Evolutionary conservation across 2,113 vertebrate species (phyloP).

Genomic region (Coryphaenoides rupestris): DNA sequence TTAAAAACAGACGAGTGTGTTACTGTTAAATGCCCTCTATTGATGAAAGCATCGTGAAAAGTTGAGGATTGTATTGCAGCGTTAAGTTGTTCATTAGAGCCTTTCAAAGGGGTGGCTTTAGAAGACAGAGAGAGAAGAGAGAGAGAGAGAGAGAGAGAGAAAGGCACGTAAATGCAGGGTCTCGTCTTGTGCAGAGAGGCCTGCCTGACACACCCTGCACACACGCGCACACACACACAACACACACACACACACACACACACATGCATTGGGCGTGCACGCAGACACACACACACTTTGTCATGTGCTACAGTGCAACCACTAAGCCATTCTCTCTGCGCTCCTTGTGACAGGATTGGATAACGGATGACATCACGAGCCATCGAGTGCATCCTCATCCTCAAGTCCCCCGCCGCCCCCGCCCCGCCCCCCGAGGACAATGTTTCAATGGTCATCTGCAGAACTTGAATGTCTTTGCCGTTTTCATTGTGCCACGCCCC

Average conservation of each 20-base stretch:
- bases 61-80: too few relatives aligned
- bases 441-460: too few relatives aligned
- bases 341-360: slow-evolving; percentile 21
- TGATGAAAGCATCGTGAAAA: not conserved
- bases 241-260: slow-evolving; percentile 7
- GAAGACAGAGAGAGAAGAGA: too few relatives aligned
- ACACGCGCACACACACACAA: slow-evolving; percentile 11
- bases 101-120: slow-evolving; percentile 6
- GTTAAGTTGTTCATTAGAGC: too few relatives aligned
- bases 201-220: slow-evolving; percentile 47
- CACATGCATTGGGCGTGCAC: not conserved
- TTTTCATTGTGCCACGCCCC: too few relatives aligned
- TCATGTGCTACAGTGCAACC: slow-evolving; percentile 15
- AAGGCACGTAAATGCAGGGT: slow-evolving; percentile 51
- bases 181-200: slow-evolving; percentile 62
- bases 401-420: too few relatives aligned
- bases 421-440: too few relatives aligned
- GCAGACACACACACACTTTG: slow-evolving; percentile 16
- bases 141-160: too few relatives aligned
- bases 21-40: too few relatives aligned
- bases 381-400: too few relatives aligned
- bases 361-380: slow-evolving; percentile 5
- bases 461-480: too few relatives aligned
- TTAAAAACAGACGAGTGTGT: too few relatives aligned
- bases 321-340: slow-evolving; percentile 13